Conservation (phyloP, 2,888 invertebrate species). For the Coleophora deauratella region DNA sequence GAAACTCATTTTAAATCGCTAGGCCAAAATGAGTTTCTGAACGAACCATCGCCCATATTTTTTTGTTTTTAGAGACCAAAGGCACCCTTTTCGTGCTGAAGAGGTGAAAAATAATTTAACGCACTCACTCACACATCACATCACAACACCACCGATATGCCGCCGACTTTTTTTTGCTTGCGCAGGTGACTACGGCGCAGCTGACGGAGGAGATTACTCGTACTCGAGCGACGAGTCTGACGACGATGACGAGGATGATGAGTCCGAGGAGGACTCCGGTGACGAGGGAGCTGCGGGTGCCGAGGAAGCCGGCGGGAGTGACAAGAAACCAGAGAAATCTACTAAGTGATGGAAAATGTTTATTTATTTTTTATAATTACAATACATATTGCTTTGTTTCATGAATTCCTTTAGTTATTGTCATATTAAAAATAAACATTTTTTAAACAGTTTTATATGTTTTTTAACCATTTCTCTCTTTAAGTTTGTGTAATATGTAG, state of each 20-base stretch:
- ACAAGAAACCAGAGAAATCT: background rate
- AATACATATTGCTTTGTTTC: too few relatives aligned
- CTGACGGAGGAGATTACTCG: conserved; percentile 57
- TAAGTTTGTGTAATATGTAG: too few relatives aligned
- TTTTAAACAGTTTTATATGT: too few relatives aligned
- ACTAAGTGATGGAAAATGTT: background rate
- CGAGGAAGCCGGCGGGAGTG: background rate
- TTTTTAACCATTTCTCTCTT: too few relatives aligned
- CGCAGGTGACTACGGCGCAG: conserved; percentile 63
- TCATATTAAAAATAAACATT: too few relatives aligned
- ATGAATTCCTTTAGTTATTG: background rate
- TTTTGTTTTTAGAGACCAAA: background rate
- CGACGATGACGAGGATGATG: conserved; percentile 55
- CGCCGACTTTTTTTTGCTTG: background rate
- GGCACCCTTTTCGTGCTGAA: too few relatives aligned
- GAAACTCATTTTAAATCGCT: too few relatives aligned
- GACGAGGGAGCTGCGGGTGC: conserved; percentile 13
- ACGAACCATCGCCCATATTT: too few relatives aligned
- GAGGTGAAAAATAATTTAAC: too few relatives aligned
- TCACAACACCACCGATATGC: too few relatives aligned
- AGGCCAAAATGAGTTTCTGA: too few relatives aligned
- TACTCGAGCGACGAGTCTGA: conserved; percentile 49
- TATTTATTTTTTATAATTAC: background rate
- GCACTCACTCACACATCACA: too few relatives aligned
- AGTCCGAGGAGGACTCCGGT: conserved; percentile 27